Evolutionary conservation across 2,797 vertebrate species (phyloP).

Genomic region (Halcyon leucocephala): DNA sequence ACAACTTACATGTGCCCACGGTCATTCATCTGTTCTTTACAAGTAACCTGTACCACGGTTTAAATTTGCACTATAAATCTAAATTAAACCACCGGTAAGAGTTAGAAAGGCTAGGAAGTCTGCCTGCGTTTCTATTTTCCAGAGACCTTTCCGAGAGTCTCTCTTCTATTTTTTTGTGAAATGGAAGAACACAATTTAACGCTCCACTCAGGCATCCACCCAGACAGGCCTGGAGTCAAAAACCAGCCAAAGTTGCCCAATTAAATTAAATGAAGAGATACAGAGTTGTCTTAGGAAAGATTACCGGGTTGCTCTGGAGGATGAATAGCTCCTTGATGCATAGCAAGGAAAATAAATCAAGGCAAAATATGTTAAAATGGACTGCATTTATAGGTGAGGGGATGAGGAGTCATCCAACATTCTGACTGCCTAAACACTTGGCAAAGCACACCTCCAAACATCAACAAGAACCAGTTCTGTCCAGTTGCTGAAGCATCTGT

Average conservation of each 20-base stretch:
- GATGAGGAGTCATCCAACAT: background rate
- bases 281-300: background rate
- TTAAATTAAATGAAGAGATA: background rate
- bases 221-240: background rate
- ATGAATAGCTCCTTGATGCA: background rate
- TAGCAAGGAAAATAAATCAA: background rate
- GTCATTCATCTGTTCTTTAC: background rate
- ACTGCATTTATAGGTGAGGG: background rate
- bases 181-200: background rate
- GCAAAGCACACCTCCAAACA: background rate
- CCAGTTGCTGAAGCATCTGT: background rate
- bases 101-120: background rate
- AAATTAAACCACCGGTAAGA: background rate
- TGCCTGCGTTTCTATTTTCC: background rate
- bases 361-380: background rate
- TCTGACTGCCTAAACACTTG: background rate
- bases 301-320: background rate
- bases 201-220: background rate
- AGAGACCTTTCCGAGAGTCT: background rate
- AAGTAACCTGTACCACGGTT: background rate
- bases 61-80: background rate
- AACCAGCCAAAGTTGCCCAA: background rate
- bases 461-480: background rate
- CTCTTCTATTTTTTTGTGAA: background rate
- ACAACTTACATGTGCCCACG: fast-evolving